Evolutionary conservation across 2,888 invertebrate genomes (phyloP).

Genomic region (Tineola bisselliella): DNA sequence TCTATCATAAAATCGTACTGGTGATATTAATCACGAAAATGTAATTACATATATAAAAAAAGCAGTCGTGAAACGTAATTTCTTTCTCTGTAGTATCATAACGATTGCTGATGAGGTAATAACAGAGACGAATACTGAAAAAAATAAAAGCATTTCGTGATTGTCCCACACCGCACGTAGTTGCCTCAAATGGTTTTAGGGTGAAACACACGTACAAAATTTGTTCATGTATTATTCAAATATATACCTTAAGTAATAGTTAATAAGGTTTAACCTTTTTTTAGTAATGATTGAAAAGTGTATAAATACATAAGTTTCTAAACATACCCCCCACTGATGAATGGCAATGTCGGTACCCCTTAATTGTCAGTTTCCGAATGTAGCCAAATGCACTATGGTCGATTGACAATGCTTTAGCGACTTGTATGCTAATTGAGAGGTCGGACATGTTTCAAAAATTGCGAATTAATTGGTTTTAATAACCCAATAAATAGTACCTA

Average conservation of each 20-base stretch:
- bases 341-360: conserved; percentile 17
- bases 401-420: conserved; percentile 3
- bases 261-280: neutral
- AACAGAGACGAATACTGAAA: conserved; percentile 42
- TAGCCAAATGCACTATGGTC: conserved; percentile 9
- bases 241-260: neutral
- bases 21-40: too few species aligned
- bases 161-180: conserved; percentile 28
- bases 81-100: neutral
- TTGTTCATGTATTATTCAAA: neutral
- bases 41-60: too few species aligned
- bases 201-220: neutral
- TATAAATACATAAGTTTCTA: neutral
- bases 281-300: neutral
- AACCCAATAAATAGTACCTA: too few species aligned
- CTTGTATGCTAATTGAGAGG: neutral
- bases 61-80: neutral
- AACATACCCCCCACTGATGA: conserved; percentile 1
- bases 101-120: conserved; percentile 44
- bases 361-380: conserved; percentile 32
- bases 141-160: conserved; percentile 61
- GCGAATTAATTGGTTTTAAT: neutral
- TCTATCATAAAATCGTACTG: too few species aligned
- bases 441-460: neutral
- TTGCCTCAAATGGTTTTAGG: conserved; percentile 8